Evolutionary conservation across 2,797 vertebrate genomes (phyloP), one percentile per base, ranked within the genome.

Genomic region (Aphelocoma californica): DNA sequence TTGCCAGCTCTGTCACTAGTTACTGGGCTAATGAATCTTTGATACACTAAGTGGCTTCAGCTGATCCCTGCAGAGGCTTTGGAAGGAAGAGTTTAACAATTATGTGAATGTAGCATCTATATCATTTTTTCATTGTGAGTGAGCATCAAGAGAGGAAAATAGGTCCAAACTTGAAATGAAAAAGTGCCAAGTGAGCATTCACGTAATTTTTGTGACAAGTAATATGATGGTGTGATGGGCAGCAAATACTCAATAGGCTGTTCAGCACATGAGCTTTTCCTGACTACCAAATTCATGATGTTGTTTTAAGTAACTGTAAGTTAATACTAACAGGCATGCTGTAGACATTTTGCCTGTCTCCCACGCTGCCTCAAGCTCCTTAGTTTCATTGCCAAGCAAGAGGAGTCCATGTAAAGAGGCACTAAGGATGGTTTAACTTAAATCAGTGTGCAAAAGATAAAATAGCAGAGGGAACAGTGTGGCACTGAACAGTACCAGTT

Each of bases 301-400:
- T 10, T 94, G 82, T 80, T 97, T 72, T 34, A 73, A 70, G 82
- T 67, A 89, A 96, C 82, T 85, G 19, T 86, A 94, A 97, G 95
- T 93, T 96, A 93, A 95, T 95, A 90, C 57, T 23, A 92, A 88
- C n/a, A 90, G 79, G 84, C 92, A 75, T 88, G 72, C 72, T 8
- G 23, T 48, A 89, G 94, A 72, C 23, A 4, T 93, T 95, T 96
- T 91, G 61, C 75, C 90, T 82, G 3, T 94, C 67, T 96, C 69
- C 78, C 29, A 3, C 47, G 5, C 71, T 88, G 70, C 77, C 42
- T 81, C 64, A 32, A 47, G 90, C 47, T 57, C 75, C 60, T 93
- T 69, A n/a, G 38, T 44, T 92, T 90, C 58, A 47, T 69, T 47
- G 40, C 73, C 31, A 79, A 94, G 88, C 86, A 67, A 80, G 90